Conservation (phyloP, 2,888 invertebrate species). For the Pheosia tremula region DNA sequence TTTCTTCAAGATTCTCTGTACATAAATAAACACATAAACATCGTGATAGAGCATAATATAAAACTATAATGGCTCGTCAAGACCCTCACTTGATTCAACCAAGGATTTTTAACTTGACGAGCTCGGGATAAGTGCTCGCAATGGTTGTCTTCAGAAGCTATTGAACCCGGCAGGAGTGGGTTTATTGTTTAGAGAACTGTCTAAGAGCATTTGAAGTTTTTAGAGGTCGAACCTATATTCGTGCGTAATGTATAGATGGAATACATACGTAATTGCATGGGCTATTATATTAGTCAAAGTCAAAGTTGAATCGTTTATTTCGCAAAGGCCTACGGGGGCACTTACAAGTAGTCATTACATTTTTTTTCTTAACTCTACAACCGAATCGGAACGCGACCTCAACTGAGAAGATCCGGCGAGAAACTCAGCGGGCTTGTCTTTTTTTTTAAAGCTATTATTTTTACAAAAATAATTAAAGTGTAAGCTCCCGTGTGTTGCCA, state of each 20-base stretch:
- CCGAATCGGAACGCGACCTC: no score
- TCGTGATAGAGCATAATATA: slow-evolving; percentile 14
- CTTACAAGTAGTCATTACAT: no score
- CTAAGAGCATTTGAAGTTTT: slow-evolving; percentile 8
- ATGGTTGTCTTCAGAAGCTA: slow-evolving; percentile 12
- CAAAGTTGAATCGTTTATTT: no score
- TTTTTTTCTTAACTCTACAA: no score
- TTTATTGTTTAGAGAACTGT: slow-evolving; percentile 17
- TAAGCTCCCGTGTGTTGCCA: no score
- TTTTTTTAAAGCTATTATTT: no score
- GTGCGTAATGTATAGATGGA: neutral
- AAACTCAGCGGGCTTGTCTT: no score
- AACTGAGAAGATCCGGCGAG: no score
- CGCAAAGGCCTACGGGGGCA: no score
- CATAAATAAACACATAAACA: slow-evolving; percentile 19
- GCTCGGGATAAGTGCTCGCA: slow-evolving; percentile 3
- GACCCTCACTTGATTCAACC: slow-evolving; percentile 6
- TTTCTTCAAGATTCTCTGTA: slow-evolving; percentile 24
- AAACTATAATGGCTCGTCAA: neutral
- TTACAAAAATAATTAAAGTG: no score
- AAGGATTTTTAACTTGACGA: slow-evolving; percentile 7
- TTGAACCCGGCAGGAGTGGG: slow-evolving; percentile 10
- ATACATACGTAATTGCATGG: no score
- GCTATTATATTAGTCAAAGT: no score
- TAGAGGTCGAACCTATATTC: neutral